phyloP scores from a whole-genome alignment of 2,888 invertebrate genomes.

The Phoenoteleia sp. region DNA sequence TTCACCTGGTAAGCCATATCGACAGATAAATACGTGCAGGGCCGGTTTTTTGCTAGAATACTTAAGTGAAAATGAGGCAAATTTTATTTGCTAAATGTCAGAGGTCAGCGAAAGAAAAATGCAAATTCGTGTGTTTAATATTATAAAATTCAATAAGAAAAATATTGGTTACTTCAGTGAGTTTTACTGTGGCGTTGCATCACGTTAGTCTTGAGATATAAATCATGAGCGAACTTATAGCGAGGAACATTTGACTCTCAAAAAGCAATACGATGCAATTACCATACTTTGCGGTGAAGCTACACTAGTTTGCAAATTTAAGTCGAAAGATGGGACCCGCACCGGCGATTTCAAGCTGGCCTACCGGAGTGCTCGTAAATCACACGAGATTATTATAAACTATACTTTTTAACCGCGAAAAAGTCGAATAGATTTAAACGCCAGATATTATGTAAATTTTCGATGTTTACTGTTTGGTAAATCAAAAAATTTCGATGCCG shows the following conservation, averaged over 20 bases:
- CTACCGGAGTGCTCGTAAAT: slow-evolving; percentile 80
- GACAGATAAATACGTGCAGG: slow-evolving; percentile 72
- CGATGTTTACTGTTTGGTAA: slow-evolving; percentile 81
- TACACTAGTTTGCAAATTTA: slow-evolving; percentile 32
- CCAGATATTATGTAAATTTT: slow-evolving; percentile 82
- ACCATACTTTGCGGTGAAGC: slow-evolving; percentile 75
- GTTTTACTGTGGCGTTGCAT: slow-evolving; percentile 13
- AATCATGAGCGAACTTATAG: slow-evolving; percentile 77
- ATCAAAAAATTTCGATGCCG: slow-evolving; percentile 70
- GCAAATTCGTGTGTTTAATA: no score
- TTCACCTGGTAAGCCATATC: slow-evolving; percentile 72
- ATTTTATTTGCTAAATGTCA: no score
- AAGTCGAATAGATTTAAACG: slow-evolving; percentile 72
- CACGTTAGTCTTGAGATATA: slow-evolving; percentile 57
- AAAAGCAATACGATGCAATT: slow-evolving; percentile 81
- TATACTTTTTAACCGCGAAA: slow-evolving; percentile 77
- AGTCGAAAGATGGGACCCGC: slow-evolving; percentile 38
- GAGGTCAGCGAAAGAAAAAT: no score
- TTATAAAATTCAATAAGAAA: no score
- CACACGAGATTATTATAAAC: slow-evolving; percentile 79
- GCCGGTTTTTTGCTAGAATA: no score
- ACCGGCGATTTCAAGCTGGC: slow-evolving; percentile 37
- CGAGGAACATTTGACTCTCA: slow-evolving; percentile 71
- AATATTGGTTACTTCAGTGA: no score
- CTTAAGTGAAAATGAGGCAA: no score